Conservation (phyloP, 2,888 invertebrate species). For the Pristionchus exspectatus region DNA sequence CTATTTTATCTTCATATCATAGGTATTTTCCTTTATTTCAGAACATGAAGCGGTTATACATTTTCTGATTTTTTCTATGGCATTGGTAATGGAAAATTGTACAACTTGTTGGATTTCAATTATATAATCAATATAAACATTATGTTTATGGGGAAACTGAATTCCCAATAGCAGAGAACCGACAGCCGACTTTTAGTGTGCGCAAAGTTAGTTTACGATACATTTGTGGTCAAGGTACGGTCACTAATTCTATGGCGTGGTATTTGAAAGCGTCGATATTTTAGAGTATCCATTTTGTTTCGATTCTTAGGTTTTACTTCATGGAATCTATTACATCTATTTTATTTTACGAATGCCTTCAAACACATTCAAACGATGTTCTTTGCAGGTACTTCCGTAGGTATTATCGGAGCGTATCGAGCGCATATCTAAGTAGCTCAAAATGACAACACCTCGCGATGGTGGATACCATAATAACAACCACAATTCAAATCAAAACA, state of each 20-base stretch:
- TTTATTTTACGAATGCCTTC: too few species aligned
- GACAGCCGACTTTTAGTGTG: not conserved
- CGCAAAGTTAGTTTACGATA: too few species aligned
- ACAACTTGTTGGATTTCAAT: too few species aligned
- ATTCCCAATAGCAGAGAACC: not conserved
- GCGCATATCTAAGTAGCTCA: not conserved
- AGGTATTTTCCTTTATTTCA: not conserved
- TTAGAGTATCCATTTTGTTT: not conserved
- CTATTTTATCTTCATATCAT: not conserved
- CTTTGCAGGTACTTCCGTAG: not conserved
- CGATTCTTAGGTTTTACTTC: not conserved
- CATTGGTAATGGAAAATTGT: too few species aligned
- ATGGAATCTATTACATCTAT: not conserved
- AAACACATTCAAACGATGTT: not conserved
- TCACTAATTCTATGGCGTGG: not conserved
- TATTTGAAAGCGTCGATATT: not conserved
- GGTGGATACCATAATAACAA: not conserved
- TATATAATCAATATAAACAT: too few species aligned
- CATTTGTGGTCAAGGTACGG: not conserved
- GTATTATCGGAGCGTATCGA: not conserved
- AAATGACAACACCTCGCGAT: constrained; percentile 19
- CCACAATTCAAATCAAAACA: not conserved
- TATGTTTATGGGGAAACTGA: too few species aligned
- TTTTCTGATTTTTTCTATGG: too few species aligned
- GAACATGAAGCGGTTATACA: too few species aligned